A percentile compares a stretch with the other conserved stretches of the same genome.
Conservation (phyloP, 2,113 vertebrate species). For the Passer montanus region DNA sequence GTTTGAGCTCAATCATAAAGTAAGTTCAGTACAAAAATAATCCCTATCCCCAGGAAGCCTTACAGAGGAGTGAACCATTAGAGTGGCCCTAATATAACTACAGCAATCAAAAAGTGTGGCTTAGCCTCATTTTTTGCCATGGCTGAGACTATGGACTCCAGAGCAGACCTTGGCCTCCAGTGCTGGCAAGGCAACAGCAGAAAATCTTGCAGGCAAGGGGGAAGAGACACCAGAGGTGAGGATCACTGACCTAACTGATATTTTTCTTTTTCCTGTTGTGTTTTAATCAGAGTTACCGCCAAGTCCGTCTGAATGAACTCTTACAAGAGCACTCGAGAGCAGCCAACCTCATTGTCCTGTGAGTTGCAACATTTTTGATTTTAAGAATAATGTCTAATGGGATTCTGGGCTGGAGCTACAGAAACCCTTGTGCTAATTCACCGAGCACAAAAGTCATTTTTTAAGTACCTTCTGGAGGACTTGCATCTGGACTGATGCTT, state of each 20-base stretch:
- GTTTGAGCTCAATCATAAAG: not conserved
- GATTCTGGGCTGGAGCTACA: not conserved
- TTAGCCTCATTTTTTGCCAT: not conserved
- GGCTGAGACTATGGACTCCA: not conserved
- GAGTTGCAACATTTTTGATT: conserved; percentile 72
- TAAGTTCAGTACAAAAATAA: not conserved
- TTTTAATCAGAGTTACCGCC: conserved; percentile 85
- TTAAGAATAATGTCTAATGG: not conserved
- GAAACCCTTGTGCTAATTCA: not conserved
- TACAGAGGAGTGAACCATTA: not conserved
- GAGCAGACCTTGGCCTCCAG: not conserved
- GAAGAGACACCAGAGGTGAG: not conserved
- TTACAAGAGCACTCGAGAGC: conserved; percentile 88
- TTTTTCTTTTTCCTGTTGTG: not conserved
- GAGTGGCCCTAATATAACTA: not conserved
- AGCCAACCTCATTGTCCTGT: conserved; percentile 93
- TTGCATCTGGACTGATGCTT: not conserved
- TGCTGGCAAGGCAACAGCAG: not conserved
- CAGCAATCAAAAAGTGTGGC: not conserved
- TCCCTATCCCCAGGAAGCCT: not conserved
- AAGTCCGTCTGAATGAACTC: conserved; percentile 92
- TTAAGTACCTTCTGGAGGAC: not conserved
- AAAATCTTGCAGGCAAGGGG: not conserved
- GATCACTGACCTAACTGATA: not conserved
- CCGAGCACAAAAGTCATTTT: not conserved